Evolutionary conservation across 2,888 invertebrate genomes (phyloP).

Genomic region (Metalampra italica): DNA sequence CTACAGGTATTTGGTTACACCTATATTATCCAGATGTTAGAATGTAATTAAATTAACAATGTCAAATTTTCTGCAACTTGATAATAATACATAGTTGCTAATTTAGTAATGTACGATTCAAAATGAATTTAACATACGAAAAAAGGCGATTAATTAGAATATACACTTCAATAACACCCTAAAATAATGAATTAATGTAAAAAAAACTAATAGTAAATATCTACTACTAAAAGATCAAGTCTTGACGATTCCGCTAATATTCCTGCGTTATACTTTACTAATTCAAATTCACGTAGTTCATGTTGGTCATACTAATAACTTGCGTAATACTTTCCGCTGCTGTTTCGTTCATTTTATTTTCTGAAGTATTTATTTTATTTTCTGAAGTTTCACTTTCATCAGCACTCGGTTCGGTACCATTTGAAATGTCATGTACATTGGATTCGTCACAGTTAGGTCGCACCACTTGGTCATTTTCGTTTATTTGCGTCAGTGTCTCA

Average conservation of each 20-base stretch:
- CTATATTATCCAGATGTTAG: no score
- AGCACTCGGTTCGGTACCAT: constrained; percentile 13
- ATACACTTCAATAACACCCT: no score
- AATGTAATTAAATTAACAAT: no score
- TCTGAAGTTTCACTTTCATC: constrained; percentile 21
- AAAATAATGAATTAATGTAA: no score
- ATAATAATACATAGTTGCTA: no score
- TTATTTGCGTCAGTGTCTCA: constrained; percentile 35
- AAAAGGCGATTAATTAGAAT: no score
- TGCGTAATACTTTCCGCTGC: constrained; percentile 55
- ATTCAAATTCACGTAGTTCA: constrained; percentile 52
- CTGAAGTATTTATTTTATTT: constrained; percentile 16
- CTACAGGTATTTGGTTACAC: no score
- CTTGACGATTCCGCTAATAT: no score
- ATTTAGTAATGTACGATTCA: no score
- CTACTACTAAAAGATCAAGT: no score
- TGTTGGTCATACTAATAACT: constrained; percentile 56
- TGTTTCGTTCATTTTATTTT: constrained; percentile 45
- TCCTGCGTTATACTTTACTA: constrained; percentile 5
- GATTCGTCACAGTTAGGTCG: constrained; percentile 12
- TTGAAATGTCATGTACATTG: constrained; percentile 7
- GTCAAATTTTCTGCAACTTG: no score
- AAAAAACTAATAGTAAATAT: background rate
- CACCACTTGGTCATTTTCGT: constrained; percentile 25
- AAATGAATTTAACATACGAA: no score